Evolutionary conservation across 2,888 invertebrate genomes (phyloP), one percentile per base, ranked within the genome.

Genomic region (Cybosia mesomella): DNA sequence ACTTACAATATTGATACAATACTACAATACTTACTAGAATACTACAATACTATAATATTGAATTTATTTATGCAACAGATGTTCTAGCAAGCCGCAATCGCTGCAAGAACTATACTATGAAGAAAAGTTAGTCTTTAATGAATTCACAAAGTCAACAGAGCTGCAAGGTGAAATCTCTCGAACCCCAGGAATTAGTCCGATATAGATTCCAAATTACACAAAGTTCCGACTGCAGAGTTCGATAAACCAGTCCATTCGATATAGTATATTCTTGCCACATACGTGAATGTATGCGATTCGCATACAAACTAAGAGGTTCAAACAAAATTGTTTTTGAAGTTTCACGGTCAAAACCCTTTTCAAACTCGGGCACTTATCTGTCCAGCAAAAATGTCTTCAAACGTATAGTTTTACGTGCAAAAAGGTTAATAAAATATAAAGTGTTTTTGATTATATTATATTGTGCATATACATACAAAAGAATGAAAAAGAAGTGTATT

Each of bases 281-380:
- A 68, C 64, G 34, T 64, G 61, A 65, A 68, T 61, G 55, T 55
- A 54, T 61, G 65, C 49, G 61, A 58, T n/a, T 54, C 55, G 58
- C 55, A 70, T 67, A 64, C 39, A 59, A 71, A 64, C 66, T 43
- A 59, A 57, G 32, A 32, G 64, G 39, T 68, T 72, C 68, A 68
- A 72, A 72, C 66, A 55, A 67, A 69, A 75, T 66, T 73, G 74
- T 65, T 67, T 61, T 67, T 64, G 73, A 75, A 68, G 43, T 73
- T 71, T 68, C 63, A 66, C 65, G 73, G 73, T 61, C 54, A 67
- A 63, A 65, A 75, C 74, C 74, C 74, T 68, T 69, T 60, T 75
- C 74, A 75, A 73, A 63, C 71, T 61, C 68, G 36, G 67, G 66
- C 21, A 43, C 61, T 59, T 36, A 34, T 66, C 58, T 58, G 60